A percentile compares a stretch with the other conserved stretches of the same genome.
These are phyloP conservation scores for Ageneiosus marmoratus DNA, from an alignment of 2,113 vertebrate species.

Conservation along the genomic window DNA sequence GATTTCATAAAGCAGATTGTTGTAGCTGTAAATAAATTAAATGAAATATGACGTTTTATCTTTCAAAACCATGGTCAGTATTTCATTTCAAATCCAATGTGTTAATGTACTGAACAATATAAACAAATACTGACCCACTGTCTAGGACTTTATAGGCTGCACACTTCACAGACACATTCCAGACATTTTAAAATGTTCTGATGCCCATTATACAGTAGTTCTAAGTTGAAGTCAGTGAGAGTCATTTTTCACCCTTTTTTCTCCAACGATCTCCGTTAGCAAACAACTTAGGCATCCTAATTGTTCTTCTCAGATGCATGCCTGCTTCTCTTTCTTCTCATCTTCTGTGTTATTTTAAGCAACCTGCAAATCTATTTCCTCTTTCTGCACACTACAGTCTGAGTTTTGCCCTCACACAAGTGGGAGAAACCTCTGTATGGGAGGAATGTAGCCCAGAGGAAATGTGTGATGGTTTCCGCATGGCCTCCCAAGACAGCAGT, in stretches of 20 bases:
- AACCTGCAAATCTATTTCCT: conserved; percentile 71
- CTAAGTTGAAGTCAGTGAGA: not conserved
- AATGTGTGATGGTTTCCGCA: conserved; percentile 69
- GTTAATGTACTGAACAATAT: not conserved
- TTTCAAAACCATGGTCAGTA: not conserved
- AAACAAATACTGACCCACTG: not conserved
- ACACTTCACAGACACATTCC: not conserved
- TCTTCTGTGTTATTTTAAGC: conserved; percentile 65
- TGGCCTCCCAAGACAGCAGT: conserved; percentile 73
- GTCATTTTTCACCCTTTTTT: conserved; percentile 41
- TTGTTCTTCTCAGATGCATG: conserved; percentile 51
- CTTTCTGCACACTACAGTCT: conserved; percentile 46
- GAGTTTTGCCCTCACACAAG: conserved; percentile 57
- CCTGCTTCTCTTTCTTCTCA: conserved; percentile 57
- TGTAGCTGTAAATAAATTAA: not conserved
- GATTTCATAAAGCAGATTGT: not conserved
- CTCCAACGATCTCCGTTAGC: not conserved
- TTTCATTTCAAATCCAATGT: not conserved
- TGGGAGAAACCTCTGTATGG: conserved; percentile 53
- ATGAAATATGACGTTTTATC: not conserved
- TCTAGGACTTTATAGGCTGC: not conserved
- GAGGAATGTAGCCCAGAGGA: conserved; percentile 59
- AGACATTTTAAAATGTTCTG: not conserved
- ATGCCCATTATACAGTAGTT: not conserved
- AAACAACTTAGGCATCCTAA: not conserved